Percentiles rank a stretch among this genome's conserved stretches.
Conservation (phyloP, 2,113 vertebrate species). For the Platichthys stellatus region DNA sequence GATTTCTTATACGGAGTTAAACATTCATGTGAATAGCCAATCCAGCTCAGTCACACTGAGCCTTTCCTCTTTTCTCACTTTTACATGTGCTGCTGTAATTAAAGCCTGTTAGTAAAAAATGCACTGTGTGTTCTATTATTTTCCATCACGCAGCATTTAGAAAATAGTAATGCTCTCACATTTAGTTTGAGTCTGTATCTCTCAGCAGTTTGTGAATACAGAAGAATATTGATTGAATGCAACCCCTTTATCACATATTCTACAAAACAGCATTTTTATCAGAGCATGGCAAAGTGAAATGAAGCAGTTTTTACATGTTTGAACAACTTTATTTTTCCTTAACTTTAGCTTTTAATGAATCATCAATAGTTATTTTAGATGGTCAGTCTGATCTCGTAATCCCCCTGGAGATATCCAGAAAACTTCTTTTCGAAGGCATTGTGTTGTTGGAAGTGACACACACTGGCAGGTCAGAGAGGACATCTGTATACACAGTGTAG, state of each 20-base stretch:
- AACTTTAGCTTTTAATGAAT: too few species aligned
- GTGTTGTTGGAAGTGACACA: constrained; percentile 27
- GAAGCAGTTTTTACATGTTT: too few species aligned
- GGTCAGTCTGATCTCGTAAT: too few species aligned
- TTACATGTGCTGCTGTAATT: constrained; percentile 30
- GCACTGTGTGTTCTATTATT: constrained; percentile 2
- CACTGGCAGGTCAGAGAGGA: constrained; percentile 30
- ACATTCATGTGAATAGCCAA: background rate
- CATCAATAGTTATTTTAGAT: too few species aligned
- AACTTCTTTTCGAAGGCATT: background rate
- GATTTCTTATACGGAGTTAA: too few species aligned
- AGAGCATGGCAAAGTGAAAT: background rate
- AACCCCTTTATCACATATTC: background rate
- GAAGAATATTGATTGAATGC: background rate
- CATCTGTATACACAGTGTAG: constrained; percentile 26
- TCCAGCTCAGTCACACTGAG: background rate
- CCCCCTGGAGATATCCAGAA: background rate
- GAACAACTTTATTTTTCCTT: too few species aligned
- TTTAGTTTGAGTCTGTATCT: background rate
- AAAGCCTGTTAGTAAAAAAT: constrained; percentile 18
- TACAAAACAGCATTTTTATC: background rate
- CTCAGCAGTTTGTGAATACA: background rate
- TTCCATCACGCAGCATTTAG: constrained; percentile 7
- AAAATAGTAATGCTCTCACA: background rate
- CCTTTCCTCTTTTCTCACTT: constrained; percentile 2